Evolutionary conservation across 2,888 invertebrate species (phyloP).

Genomic region (Chironomus tentans): DNA sequence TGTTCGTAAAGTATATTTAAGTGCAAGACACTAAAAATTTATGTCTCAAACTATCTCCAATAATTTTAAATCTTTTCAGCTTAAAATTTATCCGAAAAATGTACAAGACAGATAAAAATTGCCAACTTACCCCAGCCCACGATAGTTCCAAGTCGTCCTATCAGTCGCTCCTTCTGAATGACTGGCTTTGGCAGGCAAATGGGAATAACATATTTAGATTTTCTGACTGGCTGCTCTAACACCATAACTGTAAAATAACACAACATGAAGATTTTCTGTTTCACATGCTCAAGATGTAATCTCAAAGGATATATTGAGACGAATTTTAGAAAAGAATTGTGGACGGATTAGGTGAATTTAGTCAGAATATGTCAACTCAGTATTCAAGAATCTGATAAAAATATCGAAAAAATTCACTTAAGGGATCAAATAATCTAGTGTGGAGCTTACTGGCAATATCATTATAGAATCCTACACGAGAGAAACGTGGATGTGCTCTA

Average conservation of each 20-base stretch:
- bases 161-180: slow-evolving; percentile 40
- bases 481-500: slow-evolving; percentile 75
- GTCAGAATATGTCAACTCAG: no score
- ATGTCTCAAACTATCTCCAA: no score
- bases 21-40: no score
- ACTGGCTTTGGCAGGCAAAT: slow-evolving; percentile 66
- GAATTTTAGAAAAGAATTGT: no score
- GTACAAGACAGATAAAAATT: slow-evolving; percentile 51
- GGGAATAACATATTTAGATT: slow-evolving; percentile 77
- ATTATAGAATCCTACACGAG: slow-evolving; percentile 86
- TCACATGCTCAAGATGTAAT: no score
- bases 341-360: no score
- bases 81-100: slow-evolving; percentile 69
- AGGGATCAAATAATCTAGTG: no score
- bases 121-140: slow-evolving; percentile 37
- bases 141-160: slow-evolving; percentile 28
- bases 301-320: no score
- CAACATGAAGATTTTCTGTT: neutral
- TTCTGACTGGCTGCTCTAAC: slow-evolving; percentile 56
- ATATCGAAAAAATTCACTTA: no score
- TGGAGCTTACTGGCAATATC: slow-evolving; percentile 60
- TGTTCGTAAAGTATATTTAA: no score
- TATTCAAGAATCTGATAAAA: no score
- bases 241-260: slow-evolving; percentile 34
- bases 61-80: no score